A percentile compares a stretch with the other conserved stretches of the same genome.
Conservation (phyloP, 2,797 vertebrate genomes). For the Mus minutoides region DNA sequence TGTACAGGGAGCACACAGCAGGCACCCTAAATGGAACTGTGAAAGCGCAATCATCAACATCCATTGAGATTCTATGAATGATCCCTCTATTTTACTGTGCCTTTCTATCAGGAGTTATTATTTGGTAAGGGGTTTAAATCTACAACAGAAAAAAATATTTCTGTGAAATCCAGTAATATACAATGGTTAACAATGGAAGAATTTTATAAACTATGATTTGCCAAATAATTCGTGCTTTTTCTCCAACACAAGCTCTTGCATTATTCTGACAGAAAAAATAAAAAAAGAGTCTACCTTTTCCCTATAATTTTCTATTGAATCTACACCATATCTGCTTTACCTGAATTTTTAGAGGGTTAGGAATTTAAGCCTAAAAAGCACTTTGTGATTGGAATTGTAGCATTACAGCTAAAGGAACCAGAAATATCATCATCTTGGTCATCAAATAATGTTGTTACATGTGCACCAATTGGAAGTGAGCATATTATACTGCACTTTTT, state of each 20-base stretch:
- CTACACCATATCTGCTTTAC: constrained; percentile 52
- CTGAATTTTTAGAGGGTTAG: constrained; percentile 52
- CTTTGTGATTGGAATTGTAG: constrained; percentile 43
- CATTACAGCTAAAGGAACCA: constrained; percentile 10
- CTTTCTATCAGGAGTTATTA: constrained; percentile 67
- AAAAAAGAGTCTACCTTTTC: constrained; percentile 17
- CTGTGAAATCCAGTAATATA: constrained; percentile 71
- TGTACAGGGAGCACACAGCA: not conserved
- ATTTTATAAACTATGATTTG: constrained; percentile 79
- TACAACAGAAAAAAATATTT: constrained; percentile 74
- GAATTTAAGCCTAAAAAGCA: constrained; percentile 50
- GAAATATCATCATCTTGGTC: constrained; percentile 12
- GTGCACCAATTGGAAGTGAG: not conserved
- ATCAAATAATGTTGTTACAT: not conserved
- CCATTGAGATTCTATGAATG: constrained; percentile 59
- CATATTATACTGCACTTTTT: not conserved
- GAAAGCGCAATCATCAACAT: constrained; percentile 21
- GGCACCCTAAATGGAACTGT: not conserved
- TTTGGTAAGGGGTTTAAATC: constrained; percentile 71
- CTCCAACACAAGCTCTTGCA: constrained; percentile 54
- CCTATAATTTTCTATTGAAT: constrained; percentile 67
- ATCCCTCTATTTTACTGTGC: constrained; percentile 48
- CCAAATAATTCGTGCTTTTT: constrained; percentile 72
- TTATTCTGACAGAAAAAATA: constrained; percentile 63
- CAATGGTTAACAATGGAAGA: constrained; percentile 65